Base-by-base conservation (phyloP, 2,888 invertebrate species). In the Dolomedes plantarius region DNA sequence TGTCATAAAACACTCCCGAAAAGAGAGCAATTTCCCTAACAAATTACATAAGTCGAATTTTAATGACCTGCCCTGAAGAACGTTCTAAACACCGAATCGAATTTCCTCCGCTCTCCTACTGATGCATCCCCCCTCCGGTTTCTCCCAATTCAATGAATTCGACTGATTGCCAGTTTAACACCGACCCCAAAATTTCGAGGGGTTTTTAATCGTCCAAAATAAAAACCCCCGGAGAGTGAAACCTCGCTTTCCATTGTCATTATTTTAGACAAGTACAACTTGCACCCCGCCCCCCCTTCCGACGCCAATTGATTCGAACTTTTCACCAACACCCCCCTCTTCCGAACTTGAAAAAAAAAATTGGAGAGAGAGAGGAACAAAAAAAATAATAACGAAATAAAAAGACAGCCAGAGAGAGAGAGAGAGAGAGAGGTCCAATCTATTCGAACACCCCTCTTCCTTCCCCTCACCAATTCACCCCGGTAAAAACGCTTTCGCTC, bases 401-500 rank as follows among this genome's bases (percentile, higher is more conserved):
- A 67, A 67, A n/a, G n/a, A 9, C 13, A n/a, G 31, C n/a, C 36
- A n/a, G n/a, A n/a, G 29, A 11, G 27, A 39, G 41, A 39, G 72
- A n/a, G 13, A 68, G 69, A 16, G 36, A 19, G 32, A 11, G 67
- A 50, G 67, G 76, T 76, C 83, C 77, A 73, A 83, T 83, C 73
- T 72, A 77, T 72, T 36, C 77, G 83, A 77, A 83, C 83, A 77
- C 83, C 77, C 73, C 77, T 77, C 27, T 72, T 31, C 29, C 9
- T 72, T 73, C 56, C 76, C 81, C 75, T 41, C 73, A 76, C 41
- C 64, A 81, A 81, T 81, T 81, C 80, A 81, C 81, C 75, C 75
- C 64, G 75, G 71, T 82, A 82, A 82, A 82, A 83, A 83, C 77
- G 83, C 77, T 83, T 64, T 83, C 73, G 39, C 77, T 77, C 56